A percentile compares a stretch with the other conserved stretches of the same genome.
Evolutionary conservation across 2,797 vertebrate species (phyloP).

Genomic region (Potorous gilbertii): DNA sequence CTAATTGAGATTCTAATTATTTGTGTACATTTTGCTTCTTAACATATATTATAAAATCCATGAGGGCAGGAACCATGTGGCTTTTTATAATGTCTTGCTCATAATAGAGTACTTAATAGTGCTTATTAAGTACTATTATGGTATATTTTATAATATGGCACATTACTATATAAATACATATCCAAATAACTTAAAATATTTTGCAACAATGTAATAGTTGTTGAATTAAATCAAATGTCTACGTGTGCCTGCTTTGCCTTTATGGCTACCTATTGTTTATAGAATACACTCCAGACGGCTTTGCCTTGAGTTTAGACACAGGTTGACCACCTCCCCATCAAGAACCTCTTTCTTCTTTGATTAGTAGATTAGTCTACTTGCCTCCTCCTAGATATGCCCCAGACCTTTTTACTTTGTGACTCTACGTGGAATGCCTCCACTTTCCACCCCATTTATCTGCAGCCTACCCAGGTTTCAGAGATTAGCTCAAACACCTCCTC

Average conservation of each 20-base stretch:
- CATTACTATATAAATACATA: not conserved
- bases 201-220: not conserved
- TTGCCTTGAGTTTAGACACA: not conserved
- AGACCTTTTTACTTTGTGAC: no score
- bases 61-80: not conserved
- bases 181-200: not conserved
- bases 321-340: not conserved
- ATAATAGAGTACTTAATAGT: not conserved
- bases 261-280: not conserved
- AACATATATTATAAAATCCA: not conserved
- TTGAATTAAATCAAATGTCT: not conserved
- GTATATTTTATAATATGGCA: not conserved
- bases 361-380: not conserved
- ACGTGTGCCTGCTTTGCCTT: not conserved
- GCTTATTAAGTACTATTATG: not conserved
- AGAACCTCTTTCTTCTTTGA: not conserved
- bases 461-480: not conserved
- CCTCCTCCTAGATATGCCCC: not conserved
- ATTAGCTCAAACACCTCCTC: not conserved
- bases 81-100: not conserved
- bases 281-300: not conserved
- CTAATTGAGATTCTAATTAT: not conserved
- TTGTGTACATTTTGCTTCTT: not conserved
- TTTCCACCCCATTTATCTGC: not conserved
- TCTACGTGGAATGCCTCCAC: not conserved